Evolutionary conservation across 2,888 invertebrate species (phyloP).

Genomic region (Argynnis bischoffii): DNA sequence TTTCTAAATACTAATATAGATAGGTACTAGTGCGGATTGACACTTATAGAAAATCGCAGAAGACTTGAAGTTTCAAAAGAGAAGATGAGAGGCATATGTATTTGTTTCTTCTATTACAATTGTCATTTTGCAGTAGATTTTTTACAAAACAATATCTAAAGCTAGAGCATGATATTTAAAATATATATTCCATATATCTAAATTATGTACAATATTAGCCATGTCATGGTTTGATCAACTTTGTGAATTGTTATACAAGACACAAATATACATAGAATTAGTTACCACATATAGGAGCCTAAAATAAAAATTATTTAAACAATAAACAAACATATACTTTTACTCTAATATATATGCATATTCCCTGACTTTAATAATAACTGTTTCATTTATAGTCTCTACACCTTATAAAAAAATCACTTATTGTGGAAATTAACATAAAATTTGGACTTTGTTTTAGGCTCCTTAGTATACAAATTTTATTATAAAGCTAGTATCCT

Average conservation of each 20-base stretch:
- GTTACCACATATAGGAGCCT: neutral
- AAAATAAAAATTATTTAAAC: neutral
- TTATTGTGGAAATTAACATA: neutral
- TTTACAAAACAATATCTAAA: neutral
- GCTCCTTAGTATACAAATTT: neutral
- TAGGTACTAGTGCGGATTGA: no score
- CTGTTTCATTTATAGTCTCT: no score
- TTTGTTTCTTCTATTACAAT: no score
- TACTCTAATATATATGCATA: no score
- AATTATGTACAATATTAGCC: conserved; percentile 19
- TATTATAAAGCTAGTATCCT: neutral
- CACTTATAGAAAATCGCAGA: no score
- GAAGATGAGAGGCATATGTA: no score
- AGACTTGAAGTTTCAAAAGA: no score
- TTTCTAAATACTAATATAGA: no score
- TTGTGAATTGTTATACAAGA: conserved; percentile 32
- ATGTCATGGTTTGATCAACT: conserved; percentile 27
- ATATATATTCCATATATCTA: conserved; percentile 4
- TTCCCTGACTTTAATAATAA: no score
- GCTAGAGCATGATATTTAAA: conserved; percentile 9
- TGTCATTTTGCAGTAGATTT: no score
- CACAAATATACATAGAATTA: conserved; percentile 19
- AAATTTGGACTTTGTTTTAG: neutral
- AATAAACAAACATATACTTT: neutral
- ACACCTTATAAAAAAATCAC: neutral